A percentile compares a stretch with the other conserved stretches of the same genome.
These are phyloP conservation scores for Acropternis orthonyx DNA, from an alignment of 2,797 vertebrate genomes.

Conservation along the genomic window DNA sequence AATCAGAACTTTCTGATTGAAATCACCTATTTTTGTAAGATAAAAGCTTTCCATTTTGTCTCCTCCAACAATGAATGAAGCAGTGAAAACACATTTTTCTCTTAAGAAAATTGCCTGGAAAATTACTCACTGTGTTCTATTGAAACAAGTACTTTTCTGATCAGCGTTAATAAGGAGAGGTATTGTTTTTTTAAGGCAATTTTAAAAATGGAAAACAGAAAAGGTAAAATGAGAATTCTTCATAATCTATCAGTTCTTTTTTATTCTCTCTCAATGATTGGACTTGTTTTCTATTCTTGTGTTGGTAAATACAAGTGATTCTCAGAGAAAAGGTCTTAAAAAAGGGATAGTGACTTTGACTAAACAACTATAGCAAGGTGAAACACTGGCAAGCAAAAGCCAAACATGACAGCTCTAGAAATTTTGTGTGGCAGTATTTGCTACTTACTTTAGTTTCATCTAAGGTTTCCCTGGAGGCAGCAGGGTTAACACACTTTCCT, in stretches of 20 bases:
- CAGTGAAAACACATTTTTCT: not conserved
- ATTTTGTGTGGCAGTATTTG: not conserved
- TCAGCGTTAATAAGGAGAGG: not conserved
- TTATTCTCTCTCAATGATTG: not conserved
- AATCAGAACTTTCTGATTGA: not conserved
- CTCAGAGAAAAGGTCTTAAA: not conserved
- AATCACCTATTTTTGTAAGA: not conserved
- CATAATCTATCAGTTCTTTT: not conserved
- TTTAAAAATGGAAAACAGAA: not conserved
- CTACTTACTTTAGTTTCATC: not conserved
- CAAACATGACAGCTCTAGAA: rapidly evolving
- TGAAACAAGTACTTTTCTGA: not conserved
- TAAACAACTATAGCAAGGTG: not conserved
- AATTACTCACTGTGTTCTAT: not conserved
- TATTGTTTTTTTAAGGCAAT: not conserved
- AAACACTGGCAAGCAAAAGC: not conserved
- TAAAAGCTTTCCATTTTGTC: not conserved
- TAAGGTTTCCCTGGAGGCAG: not conserved
- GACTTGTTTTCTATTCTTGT: not conserved
- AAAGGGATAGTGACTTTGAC: too few relatives aligned
- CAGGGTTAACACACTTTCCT: not conserved
- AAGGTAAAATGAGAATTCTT: not conserved
- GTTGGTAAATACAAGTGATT: not conserved
- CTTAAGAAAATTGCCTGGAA: not conserved
- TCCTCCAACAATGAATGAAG: not conserved